These are phyloP conservation scores for Phycodurus eques DNA, from an alignment of 2,113 vertebrate species.

Conservation along the genomic window DNA sequence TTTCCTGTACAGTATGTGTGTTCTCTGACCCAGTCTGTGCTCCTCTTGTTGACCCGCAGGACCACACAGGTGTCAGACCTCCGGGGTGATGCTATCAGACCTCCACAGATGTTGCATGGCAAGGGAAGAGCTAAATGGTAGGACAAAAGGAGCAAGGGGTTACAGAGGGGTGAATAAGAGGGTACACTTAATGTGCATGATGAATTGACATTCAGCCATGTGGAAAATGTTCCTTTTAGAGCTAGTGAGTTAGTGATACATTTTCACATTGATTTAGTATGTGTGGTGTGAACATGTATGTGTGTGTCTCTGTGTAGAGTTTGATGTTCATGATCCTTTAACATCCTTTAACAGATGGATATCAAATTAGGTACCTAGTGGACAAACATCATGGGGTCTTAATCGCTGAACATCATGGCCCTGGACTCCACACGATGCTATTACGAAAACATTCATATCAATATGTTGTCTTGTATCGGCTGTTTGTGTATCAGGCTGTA, in stretches of 20 bases:
- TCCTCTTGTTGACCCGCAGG: constrained; percentile 31
- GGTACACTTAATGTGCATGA: neutral
- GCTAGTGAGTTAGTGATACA: neutral
- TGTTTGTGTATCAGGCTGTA: neutral
- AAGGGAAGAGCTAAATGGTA: neutral
- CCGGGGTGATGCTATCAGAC: constrained; percentile 45
- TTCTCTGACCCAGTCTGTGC: constrained; percentile 28
- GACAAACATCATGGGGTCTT: constrained; percentile 9
- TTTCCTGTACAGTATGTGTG: constrained; percentile 22
- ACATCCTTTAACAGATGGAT: constrained; percentile 13
- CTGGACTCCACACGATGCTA: constrained; percentile 13
- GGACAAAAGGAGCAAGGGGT: neutral
- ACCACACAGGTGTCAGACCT: constrained; percentile 49
- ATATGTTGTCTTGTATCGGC: neutral
- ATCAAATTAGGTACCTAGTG: constrained; percentile 2
- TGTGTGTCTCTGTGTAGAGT: constrained; percentile 12
- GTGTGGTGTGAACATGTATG: constrained; percentile 2
- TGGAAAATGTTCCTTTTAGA: neutral
- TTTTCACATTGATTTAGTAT: neutral
- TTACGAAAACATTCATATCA: constrained; percentile 15
- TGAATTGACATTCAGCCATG: constrained; percentile 17
- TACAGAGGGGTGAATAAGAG: constrained; percentile 2
- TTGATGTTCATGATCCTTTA: constrained; percentile 3
- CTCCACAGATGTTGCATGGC: constrained; percentile 40
- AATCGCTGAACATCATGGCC: constrained; percentile 11